phyloP scores from a whole-genome alignment of 1,140 invertebrate genomes.

The Drosophila sproati region DNA sequence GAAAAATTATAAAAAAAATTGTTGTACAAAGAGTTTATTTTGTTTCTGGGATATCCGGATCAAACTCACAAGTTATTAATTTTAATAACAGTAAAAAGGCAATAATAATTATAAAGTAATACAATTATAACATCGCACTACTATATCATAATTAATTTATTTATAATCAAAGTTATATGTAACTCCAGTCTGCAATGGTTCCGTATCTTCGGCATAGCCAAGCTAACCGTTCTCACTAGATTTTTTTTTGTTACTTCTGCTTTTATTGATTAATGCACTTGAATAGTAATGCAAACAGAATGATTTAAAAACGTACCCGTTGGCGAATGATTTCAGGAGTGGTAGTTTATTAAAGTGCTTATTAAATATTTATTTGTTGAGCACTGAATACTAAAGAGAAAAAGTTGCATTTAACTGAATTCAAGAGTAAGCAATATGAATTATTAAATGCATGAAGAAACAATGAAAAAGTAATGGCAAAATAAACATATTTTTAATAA shows the following conservation, averaged over 20 bases:
- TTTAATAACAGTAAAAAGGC: too few species aligned
- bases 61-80: too few species aligned
- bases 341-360: constrained; percentile 15
- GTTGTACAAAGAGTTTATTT: too few species aligned
- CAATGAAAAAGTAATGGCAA: not conserved
- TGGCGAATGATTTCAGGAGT: not conserved
- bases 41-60: too few species aligned
- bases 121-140: too few species aligned
- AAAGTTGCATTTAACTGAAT: constrained; percentile 16
- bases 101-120: too few species aligned
- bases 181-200: too few species aligned
- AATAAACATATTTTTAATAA: not conserved
- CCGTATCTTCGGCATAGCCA: too few species aligned
- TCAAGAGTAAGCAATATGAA: constrained; percentile 9
- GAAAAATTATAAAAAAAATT: too few species aligned
- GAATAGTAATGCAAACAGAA: constrained; percentile 39
- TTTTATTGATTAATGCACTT: constrained; percentile 67
- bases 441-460: constrained; percentile 8
- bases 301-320: constrained; percentile 4
- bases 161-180: too few species aligned
- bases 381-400: not conserved
- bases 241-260: constrained; percentile 25
- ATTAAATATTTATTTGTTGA: constrained; percentile 6
- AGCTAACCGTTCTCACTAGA: too few species aligned
- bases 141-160: too few species aligned